phyloP scores from a whole-genome alignment of 1,140 invertebrate genomes.

The Macrobrachium rosenbergii region DNA sequence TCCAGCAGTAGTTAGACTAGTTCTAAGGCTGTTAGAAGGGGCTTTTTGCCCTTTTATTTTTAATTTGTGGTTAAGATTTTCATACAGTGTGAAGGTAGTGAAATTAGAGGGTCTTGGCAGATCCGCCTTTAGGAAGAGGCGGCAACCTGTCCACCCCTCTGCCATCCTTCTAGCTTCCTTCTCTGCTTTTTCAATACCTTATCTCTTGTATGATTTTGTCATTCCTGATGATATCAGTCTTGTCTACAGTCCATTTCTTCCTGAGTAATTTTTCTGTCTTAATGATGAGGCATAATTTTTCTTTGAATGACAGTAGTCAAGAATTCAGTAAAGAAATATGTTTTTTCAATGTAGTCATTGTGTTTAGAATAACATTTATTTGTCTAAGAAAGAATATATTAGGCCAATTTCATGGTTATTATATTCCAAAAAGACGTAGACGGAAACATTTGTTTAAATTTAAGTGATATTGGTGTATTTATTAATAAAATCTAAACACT shows the following conservation, averaged over 20 bases:
- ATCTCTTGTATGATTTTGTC: neutral
- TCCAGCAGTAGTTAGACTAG: slow-evolving; percentile 56
- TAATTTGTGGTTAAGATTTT: slow-evolving; percentile 30
- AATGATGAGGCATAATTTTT: slow-evolving; percentile 46
- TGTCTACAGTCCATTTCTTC: slow-evolving; percentile 35
- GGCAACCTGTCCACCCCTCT: slow-evolving; percentile 47
- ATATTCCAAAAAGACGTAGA: slow-evolving; percentile 54
- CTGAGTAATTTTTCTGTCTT: slow-evolving; percentile 19
- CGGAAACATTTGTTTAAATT: slow-evolving; percentile 55
- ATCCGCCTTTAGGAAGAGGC: slow-evolving; percentile 50
- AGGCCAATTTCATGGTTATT: slow-evolving; percentile 59
- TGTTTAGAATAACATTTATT: slow-evolving; percentile 41
- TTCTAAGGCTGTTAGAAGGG: slow-evolving; percentile 34
- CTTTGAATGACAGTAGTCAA: slow-evolving; percentile 16
- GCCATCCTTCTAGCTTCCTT: slow-evolving; percentile 2
- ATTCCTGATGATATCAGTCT: slow-evolving; percentile 29
- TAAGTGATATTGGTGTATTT: slow-evolving; percentile 56
- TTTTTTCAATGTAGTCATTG: slow-evolving; percentile 31
- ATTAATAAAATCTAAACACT: slow-evolving; percentile 64
- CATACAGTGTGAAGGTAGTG: slow-evolving; percentile 47
- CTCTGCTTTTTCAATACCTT: neutral
- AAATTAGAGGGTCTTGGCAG: slow-evolving; percentile 49
- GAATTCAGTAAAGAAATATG: slow-evolving; percentile 18
- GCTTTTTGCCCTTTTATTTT: slow-evolving; percentile 38
- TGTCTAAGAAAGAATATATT: slow-evolving; percentile 56